Evolutionary conservation across 2,888 invertebrate species (phyloP), one percentile per base, ranked within the genome.

Genomic region (Amphipyra berbera): DNA sequence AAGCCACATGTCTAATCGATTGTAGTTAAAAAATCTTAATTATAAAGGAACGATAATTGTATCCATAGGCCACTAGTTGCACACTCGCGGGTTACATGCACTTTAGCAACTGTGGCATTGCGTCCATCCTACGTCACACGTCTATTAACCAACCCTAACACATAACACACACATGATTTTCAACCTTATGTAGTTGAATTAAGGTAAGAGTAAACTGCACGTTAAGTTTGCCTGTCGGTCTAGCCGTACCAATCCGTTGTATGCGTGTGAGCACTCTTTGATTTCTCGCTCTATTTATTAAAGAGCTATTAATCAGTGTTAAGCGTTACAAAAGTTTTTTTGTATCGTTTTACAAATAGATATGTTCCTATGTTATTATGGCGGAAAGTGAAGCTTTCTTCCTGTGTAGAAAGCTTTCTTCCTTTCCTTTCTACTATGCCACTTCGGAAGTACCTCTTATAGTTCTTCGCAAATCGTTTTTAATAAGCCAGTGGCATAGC

Each of bases 221-320:
- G 33, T 13, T 8, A 47, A 59, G 58, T 58, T 75, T 59, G 75
- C 59, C 48, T 58, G 33, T 50, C 63, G 55, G 66, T 78, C 70
- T 70, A 73, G 75, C 68, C 74, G 75, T 78, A 75, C 70, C 64
- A 71, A 74, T 63, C 70, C 61, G 53, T 54, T 76, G 76, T 82
- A 63, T 73, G 85, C 86, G 86, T 88, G 87, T 84, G 78, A 79
- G 82, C 78, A 85, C 81, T 87, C 85, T 90, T 85, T 85, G 87
- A 90, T 91, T 91, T 88, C 82, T 82, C 89, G 93, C 88, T 93
- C 93, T 90, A 93, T 91, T 93, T 90, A 86, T 76, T 85, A 73
- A 79, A 71, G 73, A 82, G 84, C 83, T 79, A 87, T 92, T 92
- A 92, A 88, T 90, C 85, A 88, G 77, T 83, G 86, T 83, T 81